A percentile compares a stretch with the other conserved stretches of the same genome.
phyloP scores from a whole-genome alignment of 1,140 invertebrate species.

The Saccostrea glomerata region DNA sequence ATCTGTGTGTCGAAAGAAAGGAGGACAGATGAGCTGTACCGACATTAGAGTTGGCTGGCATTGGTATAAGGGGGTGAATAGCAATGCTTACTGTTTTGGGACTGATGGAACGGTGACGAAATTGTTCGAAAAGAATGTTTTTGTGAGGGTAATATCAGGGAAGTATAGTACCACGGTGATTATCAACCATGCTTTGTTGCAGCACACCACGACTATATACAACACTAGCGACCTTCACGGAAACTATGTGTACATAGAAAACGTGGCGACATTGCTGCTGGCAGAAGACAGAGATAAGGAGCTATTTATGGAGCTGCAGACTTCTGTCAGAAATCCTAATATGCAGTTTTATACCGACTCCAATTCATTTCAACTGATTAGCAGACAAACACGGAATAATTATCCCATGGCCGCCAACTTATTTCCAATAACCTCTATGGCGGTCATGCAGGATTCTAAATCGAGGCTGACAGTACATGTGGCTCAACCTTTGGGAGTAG shows the following conservation, averaged over 20 bases:
- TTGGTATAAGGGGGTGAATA: constrained; percentile 83
- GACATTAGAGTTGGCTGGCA: constrained; percentile 85
- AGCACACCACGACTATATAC: constrained; percentile 87
- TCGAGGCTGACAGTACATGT: constrained; percentile 68
- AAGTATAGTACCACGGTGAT: constrained; percentile 85
- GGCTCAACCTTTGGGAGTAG: constrained; percentile 72
- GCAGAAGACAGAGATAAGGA: constrained; percentile 85
- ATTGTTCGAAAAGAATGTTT: constrained; percentile 52
- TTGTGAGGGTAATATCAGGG: constrained; percentile 85
- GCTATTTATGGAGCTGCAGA: constrained; percentile 92
- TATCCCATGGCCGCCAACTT: constrained; percentile 97
- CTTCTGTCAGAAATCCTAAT: constrained; percentile 84
- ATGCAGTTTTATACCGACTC: constrained; percentile 92
- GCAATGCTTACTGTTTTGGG: constrained; percentile 97
- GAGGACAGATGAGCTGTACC: constrained; percentile 21
- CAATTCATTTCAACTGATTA: constrained; percentile 94
- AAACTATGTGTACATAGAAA: constrained; percentile 67
- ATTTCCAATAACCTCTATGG: constrained; percentile 93
- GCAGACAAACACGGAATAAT: constrained; percentile 84
- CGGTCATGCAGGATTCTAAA: constrained; percentile 88
- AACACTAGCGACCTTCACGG: constrained; percentile 62
- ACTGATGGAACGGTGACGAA: constrained; percentile 85
- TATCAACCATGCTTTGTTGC: constrained; percentile 85
- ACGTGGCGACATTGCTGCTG: constrained; percentile 55
- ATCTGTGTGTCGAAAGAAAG: constrained; percentile 54